These are phyloP conservation scores for Scaptodrosophila latifasciaeformis DNA, from an alignment of 2,888 invertebrate genomes.

Conservation along the genomic window DNA sequence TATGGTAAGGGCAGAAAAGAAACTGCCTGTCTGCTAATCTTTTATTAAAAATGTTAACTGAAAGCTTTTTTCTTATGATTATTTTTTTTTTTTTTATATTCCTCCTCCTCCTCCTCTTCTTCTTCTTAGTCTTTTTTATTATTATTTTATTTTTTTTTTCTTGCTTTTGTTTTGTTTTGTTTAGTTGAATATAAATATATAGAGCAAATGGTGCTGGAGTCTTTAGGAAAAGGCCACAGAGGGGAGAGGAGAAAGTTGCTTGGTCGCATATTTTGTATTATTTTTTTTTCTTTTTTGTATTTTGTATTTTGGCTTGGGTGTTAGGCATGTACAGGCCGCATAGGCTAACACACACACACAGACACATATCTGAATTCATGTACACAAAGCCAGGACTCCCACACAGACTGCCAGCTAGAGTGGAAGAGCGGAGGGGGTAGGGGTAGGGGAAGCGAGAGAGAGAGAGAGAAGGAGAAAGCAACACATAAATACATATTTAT, in stretches of 20 bases:
- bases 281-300: too few species aligned
- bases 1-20: too few species aligned
- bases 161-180: too few species aligned
- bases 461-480: too few species aligned
- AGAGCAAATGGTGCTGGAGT: slow-evolving; percentile 7
- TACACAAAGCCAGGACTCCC: slow-evolving; percentile 27
- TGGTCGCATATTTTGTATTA: too few species aligned
- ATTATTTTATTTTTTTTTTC: too few species aligned
- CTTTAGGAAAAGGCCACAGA: neutral
- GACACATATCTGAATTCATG: neutral
- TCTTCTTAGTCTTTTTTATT: too few species aligned
- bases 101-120: too few species aligned
- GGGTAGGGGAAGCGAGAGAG: too few species aligned
- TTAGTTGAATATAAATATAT: slow-evolving; percentile 31
- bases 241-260: too few species aligned
- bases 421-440: too few species aligned
- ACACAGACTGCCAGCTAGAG: neutral
- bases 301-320: neutral
- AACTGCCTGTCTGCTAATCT: slow-evolving; percentile 22
- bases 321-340: slow-evolving; percentile 4
- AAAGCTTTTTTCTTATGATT: slow-evolving; percentile 28
- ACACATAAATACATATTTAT: slow-evolving; percentile 66
- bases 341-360: slow-evolving; percentile 10
- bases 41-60: slow-evolving; percentile 46
- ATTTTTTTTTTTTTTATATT: too few species aligned